phyloP scores from a whole-genome alignment of 2,888 invertebrate genomes.

The Diloba caeruleocephala region DNA sequence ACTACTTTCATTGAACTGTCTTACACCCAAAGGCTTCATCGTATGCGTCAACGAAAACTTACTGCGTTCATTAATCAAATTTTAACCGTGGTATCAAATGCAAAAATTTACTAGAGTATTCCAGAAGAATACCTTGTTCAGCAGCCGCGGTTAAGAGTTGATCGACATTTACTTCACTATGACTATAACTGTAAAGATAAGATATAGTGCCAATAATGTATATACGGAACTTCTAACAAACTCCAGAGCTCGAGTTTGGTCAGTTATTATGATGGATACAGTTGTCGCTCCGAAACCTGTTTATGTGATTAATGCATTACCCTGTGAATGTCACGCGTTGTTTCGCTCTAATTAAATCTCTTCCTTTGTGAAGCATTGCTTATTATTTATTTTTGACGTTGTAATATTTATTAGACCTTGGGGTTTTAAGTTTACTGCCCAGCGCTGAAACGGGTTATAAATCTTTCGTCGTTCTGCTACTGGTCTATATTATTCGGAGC shows the following conservation, averaged over 20 bases:
- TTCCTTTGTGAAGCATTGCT: constrained; percentile 64
- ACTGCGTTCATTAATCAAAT: too few relatives aligned
- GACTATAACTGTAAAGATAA: too few relatives aligned
- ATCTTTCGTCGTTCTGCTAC: constrained; percentile 40
- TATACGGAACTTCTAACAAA: constrained; percentile 41
- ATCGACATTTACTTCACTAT: too few relatives aligned
- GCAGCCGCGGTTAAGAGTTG: too few relatives aligned
- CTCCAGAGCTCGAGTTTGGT: constrained; percentile 5
- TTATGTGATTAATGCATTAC: constrained; percentile 74
- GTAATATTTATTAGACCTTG: constrained; percentile 50
- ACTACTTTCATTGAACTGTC: too few relatives aligned
- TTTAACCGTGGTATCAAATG: too few relatives aligned
- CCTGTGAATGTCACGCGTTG: constrained; percentile 74
- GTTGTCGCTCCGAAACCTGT: constrained; percentile 67
- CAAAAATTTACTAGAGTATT: too few relatives aligned
- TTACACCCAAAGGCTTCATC: too few relatives aligned
- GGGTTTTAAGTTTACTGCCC: constrained; percentile 20
- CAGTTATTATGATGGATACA: constrained; percentile 65
- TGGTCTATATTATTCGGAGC: constrained; percentile 31
- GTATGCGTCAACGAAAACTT: too few relatives aligned
- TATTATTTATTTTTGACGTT: constrained; percentile 43
- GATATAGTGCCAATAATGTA: too few relatives aligned
- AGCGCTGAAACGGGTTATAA: constrained; percentile 38
- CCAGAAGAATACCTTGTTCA: too few relatives aligned
- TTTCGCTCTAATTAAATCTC: constrained; percentile 76